These are phyloP conservation scores for Galerucella calmariensis DNA, from an alignment of 2,888 invertebrate genomes.

Conservation along the genomic window DNA sequence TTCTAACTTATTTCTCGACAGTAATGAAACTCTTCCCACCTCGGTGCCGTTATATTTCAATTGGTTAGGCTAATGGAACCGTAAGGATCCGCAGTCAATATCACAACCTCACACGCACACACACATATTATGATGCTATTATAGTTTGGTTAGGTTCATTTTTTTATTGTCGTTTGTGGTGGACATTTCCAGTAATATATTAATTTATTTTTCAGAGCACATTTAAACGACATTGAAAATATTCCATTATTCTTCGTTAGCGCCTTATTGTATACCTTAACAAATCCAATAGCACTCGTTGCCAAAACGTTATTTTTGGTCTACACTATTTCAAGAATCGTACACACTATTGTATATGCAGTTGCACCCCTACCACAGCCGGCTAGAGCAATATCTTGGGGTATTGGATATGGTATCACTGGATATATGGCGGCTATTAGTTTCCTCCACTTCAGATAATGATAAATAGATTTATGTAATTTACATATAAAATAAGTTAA, in stretches of 20 bases:
- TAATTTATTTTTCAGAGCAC: constrained; percentile 66
- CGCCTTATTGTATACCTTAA: constrained; percentile 70
- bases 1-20: too few species aligned
- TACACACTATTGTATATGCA: constrained; percentile 56
- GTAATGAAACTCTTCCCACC: too few species aligned
- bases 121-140: too few species aligned
- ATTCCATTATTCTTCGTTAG: constrained; percentile 73
- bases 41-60: too few species aligned
- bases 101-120: too few species aligned
- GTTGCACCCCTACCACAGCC: constrained; percentile 56
- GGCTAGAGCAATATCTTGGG: constrained; percentile 53
- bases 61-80: too few species aligned
- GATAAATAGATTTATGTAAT: too few species aligned
- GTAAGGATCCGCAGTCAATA: too few species aligned
- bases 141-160: too few species aligned
- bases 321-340: constrained; percentile 47
- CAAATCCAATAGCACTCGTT: constrained; percentile 65
- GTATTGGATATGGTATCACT: constrained; percentile 51
- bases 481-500: background rate
- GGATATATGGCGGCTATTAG: constrained; percentile 56
- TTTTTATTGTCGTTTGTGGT: too few species aligned
- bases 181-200: constrained; percentile 11
- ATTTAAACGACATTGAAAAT: constrained; percentile 77
- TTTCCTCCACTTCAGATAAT: constrained; percentile 39
- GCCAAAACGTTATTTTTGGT: constrained; percentile 61